Evolutionary conservation across 2,888 invertebrate genomes (phyloP).

Genomic region (Leptopilina syphax): DNA sequence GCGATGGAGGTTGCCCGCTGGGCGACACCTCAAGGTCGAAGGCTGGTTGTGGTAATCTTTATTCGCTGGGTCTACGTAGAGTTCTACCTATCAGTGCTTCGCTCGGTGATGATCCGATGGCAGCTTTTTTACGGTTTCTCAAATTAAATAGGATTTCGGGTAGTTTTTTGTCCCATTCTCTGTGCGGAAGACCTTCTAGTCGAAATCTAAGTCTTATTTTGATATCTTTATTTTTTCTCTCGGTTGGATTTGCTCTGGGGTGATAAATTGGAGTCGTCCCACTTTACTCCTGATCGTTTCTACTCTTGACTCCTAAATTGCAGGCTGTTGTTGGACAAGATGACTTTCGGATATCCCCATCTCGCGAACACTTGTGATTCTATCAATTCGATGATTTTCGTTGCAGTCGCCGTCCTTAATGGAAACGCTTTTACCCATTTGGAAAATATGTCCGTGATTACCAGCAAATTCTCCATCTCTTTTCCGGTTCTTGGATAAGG

Average conservation of each 20-base stretch:
- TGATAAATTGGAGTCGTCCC: too few species aligned
- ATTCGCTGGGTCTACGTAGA: neutral
- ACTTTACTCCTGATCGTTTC: too few species aligned
- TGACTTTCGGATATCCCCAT: too few species aligned
- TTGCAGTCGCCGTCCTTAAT: too few species aligned
- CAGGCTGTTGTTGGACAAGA: too few species aligned
- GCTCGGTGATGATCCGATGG: neutral
- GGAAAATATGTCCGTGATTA: too few species aligned
- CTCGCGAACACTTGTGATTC: too few species aligned
- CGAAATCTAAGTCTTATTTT: neutral
- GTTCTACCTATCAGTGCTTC: neutral
- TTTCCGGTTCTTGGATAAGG: slow-evolving; percentile 49
- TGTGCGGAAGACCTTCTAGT: neutral
- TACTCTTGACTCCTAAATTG: too few species aligned
- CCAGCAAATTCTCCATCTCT: slow-evolving; percentile 50
- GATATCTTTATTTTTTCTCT: neutral
- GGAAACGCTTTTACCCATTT: too few species aligned
- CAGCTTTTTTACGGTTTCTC: neutral
- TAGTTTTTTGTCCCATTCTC: neutral
- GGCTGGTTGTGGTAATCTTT: neutral
- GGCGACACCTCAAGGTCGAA: too few species aligned
- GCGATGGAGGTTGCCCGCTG: too few species aligned
- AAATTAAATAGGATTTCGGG: neutral
- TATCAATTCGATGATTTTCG: too few species aligned
- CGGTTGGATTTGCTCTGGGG: slow-evolving; percentile 14